Base-by-base conservation (phyloP, 2,888 invertebrate species). In the Scaptomyza polygonia region DNA sequence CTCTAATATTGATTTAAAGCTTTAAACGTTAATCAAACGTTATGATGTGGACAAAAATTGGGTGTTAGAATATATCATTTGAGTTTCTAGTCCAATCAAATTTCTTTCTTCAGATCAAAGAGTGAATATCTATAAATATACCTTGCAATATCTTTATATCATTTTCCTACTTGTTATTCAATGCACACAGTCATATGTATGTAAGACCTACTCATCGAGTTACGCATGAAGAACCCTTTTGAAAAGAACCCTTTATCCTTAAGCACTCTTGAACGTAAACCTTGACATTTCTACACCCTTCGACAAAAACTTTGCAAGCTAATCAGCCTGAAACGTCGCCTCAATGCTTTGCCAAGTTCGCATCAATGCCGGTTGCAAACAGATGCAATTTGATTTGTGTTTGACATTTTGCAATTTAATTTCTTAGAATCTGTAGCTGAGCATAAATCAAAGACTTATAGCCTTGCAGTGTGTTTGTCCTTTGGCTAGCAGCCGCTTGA, bases 371-470 rank as follows among this genome's bases (percentile, higher is more conserved):
- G 16, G 43, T 9, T 57, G 53, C 75, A 76, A 78, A 70, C 67
- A 76, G 81, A 74, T 82, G 76, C 80, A 78, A 76, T 71, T 86
- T 85, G 68, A 79, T 83, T 83, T 86, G 72, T 73, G 77, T 71
- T 74, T 61, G 71, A 65, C 79, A 62, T 79, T 83, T 72, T 74
- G 81, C 84, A 81, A 84, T 80, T 86, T 83, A 71, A 86, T 77
- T 79, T 79, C 53, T 70, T 54, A 49, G 48, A n/a, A n/a, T 39
- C 67, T 58, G 64, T 39, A 49, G 44, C 49, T 69, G 62, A 62
- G 64, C 77, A 86, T 81, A 80, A 83, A 81, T 81, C 80, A 86
- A 57, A 62, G 59, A 36, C 54, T 39, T 56, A 48, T 59, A 53
- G 36, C 30, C 42, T n/a, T 1, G 11, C 18, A 25, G 34, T 12